Evolutionary conservation across 2,888 invertebrate species (phyloP).

Genomic region (Pseudeuparius sepicola): DNA sequence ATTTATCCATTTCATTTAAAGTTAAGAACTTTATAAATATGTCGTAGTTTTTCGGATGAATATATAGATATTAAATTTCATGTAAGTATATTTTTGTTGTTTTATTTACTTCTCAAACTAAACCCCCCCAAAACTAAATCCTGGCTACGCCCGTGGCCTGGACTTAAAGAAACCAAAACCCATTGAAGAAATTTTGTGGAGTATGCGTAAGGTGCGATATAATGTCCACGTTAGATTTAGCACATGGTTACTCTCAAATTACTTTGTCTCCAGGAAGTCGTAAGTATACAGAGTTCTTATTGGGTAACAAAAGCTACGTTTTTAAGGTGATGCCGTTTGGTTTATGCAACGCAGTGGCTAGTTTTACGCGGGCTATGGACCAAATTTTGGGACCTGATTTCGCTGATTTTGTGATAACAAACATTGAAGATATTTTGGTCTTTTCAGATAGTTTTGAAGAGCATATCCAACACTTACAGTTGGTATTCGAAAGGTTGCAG

Average conservation of each 20-base stretch:
- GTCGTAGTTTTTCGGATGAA: no score
- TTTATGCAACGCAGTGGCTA: slow-evolving; percentile 7
- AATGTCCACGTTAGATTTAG: slow-evolving; percentile 9
- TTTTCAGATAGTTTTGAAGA: slow-evolving; percentile 9
- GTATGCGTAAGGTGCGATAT: neutral
- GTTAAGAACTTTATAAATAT: no score
- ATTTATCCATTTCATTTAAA: no score
- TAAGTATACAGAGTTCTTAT: slow-evolving; percentile 18
- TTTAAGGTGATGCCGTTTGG: slow-evolving; percentile 14
- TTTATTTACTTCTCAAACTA: no score
- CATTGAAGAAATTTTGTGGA: slow-evolving; percentile 7
- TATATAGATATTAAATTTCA: no score
- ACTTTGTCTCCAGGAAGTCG: slow-evolving; percentile 9
- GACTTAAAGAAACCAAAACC: no score
- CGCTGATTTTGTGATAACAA: slow-evolving; percentile 5
- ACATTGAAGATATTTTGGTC: slow-evolving; percentile 10
- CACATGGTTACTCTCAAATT: slow-evolving; percentile 7
- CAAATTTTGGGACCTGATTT: slow-evolving; percentile 8
- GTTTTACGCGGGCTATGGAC: slow-evolving; percentile 6
- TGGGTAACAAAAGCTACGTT: slow-evolving; percentile 8
- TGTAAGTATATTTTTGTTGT: no score
- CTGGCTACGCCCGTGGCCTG: no score
- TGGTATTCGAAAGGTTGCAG: no score
- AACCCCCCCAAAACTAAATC: no score
- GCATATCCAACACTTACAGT: no score